A percentile compares a stretch with the other conserved stretches of the same genome.
Conservation (phyloP, 2,888 invertebrate genomes). For the Macrostomum cliftonense region DNA sequence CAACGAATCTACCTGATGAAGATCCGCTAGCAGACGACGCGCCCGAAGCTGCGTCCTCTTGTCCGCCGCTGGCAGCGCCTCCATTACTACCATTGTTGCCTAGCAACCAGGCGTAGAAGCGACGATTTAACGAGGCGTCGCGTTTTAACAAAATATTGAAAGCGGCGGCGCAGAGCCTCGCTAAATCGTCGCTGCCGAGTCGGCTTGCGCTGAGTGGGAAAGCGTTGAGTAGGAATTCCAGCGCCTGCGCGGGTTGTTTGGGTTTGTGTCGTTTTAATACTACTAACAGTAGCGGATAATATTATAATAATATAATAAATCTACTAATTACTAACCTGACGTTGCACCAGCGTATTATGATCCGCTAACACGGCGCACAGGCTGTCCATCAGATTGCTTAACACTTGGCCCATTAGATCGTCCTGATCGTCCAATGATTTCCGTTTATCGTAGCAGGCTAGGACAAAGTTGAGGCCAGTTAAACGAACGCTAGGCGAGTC, state of each 20-base stretch:
- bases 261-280: too few species aligned
- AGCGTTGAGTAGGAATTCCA: conserved; percentile 60
- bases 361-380: conserved; percentile 62
- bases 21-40: conserved; percentile 11
- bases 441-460: conserved; percentile 59
- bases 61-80: background rate
- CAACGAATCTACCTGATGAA: background rate
- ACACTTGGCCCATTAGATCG: conserved; percentile 59
- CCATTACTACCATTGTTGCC: conserved; percentile 44
- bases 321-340: conserved; percentile 61
- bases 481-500: conserved; percentile 59
- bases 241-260: conserved; percentile 57
- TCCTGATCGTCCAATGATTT: conserved; percentile 60
- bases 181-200: conserved; percentile 47
- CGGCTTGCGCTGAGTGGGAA: conserved; percentile 60
- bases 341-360: conserved; percentile 58
- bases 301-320: conserved; percentile 45
- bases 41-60: background rate
- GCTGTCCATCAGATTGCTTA: conserved; percentile 55
- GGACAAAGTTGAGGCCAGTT: conserved; percentile 59
- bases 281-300: too few species aligned
- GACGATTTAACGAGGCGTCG: conserved; percentile 70
- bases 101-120: conserved; percentile 64
- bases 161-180: conserved; percentile 53
- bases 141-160: conserved; percentile 53